A percentile compares a stretch with the other conserved stretches of the same genome.
phyloP scores from a whole-genome alignment of 2,797 vertebrate genomes.

The Tapera naevia region DNA sequence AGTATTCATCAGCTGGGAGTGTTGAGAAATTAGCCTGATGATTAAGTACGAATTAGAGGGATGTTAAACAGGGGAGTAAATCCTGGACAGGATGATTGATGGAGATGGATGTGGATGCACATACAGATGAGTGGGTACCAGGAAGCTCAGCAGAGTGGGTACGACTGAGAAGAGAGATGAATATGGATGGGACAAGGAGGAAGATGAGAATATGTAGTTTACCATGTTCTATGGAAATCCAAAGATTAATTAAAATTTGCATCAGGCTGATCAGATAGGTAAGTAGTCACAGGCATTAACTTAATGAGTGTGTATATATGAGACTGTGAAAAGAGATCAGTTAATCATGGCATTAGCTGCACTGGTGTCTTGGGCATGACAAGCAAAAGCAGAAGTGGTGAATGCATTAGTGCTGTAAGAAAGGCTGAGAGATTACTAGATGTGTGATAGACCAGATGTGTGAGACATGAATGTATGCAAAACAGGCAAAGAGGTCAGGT shows the following conservation, averaged over 20 bases:
- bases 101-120: slow-evolving; percentile 13
- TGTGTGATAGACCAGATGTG: background rate
- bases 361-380: background rate
- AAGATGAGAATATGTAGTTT: slow-evolving; percentile 4
- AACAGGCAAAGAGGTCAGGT: slow-evolving; percentile 6
- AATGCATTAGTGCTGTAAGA: background rate
- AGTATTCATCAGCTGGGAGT: slow-evolving; percentile 46
- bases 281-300: background rate
- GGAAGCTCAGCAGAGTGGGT: slow-evolving; percentile 9
- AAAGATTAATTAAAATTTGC: slow-evolving; percentile 50
- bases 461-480: slow-evolving; percentile 1
- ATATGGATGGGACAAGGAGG: slow-evolving; percentile 25
- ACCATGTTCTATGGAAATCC: slow-evolving; percentile 37
- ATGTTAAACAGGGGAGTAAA: slow-evolving; percentile 13
- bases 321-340: background rate
- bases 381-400: background rate
- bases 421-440: background rate
- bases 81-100: slow-evolving; percentile 35
- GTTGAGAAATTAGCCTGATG: slow-evolving; percentile 40
- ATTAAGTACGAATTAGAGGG: background rate
- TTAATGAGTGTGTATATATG: slow-evolving; percentile 11
- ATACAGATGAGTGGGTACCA: slow-evolving; percentile 4
- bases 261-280: slow-evolving; percentile 33
- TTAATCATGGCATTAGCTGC: background rate
- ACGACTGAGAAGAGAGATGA: background rate